Conservation (phyloP, 2,113 vertebrate genomes). For the Esox niger region DNA sequence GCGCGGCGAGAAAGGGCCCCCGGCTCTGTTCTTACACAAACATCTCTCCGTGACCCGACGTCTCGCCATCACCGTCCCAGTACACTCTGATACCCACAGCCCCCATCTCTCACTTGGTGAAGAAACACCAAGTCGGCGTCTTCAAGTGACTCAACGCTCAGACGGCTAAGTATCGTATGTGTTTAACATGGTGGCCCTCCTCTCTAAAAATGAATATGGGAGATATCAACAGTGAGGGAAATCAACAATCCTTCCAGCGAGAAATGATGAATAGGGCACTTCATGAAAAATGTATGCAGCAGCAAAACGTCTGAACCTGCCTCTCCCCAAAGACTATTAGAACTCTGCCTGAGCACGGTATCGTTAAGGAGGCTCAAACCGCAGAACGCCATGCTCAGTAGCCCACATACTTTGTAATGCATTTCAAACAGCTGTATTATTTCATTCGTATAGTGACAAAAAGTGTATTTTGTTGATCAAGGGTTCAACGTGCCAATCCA, state of each 20-base stretch:
- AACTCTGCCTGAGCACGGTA: constrained; percentile 5
- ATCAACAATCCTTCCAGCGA: constrained; percentile 28
- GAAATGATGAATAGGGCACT: constrained; percentile 44
- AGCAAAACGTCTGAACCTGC: constrained; percentile 26
- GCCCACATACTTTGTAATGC: neutral
- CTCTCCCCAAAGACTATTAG: constrained; percentile 24
- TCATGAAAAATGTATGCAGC: constrained; percentile 51
- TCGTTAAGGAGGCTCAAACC: constrained; percentile 8
- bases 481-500: no score
- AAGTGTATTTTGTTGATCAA: no score
- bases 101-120: constrained; percentile 44
- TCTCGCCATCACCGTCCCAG: constrained; percentile 55
- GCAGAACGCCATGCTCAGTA: neutral
- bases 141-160: constrained; percentile 52
- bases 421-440: constrained; percentile 22
- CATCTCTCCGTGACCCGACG: constrained; percentile 63
- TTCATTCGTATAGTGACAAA: constrained; percentile 12
- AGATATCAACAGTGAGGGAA: constrained; percentile 25
- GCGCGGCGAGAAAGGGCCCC: constrained; percentile 55
- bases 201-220: constrained; percentile 38
- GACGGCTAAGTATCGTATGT: constrained; percentile 23
- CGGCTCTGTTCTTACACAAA: constrained; percentile 61
- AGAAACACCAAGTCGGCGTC: constrained; percentile 40
- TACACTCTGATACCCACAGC: constrained; percentile 53
- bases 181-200: constrained; percentile 49